These are phyloP conservation scores for Gymnoscopelus microlampas DNA, from an alignment of 2,797 vertebrate species.

Conservation along the genomic window DNA sequence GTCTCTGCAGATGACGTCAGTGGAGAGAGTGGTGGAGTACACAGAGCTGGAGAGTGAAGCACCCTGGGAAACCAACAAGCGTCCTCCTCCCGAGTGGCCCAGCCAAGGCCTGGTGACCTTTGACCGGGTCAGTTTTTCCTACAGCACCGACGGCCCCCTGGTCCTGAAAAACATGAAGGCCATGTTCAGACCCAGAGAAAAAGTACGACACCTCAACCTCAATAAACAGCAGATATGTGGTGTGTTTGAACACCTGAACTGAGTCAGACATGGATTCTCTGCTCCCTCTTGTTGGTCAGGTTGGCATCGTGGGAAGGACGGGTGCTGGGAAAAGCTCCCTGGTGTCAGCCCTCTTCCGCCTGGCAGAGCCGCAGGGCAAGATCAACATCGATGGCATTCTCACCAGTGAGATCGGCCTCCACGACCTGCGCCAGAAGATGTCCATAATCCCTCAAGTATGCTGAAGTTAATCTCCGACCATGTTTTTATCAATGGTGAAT, in stretches of 20 bases:
- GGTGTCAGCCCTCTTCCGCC: constrained; percentile 91
- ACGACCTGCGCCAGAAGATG: constrained; percentile 92
- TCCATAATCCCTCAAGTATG: constrained; percentile 95
- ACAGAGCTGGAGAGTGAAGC: constrained; percentile 93
- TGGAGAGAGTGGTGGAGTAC: constrained; percentile 94
- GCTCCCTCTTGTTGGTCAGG: constrained; percentile 63
- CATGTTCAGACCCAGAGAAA: constrained; percentile 88
- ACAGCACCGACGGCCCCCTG: constrained; percentile 86
- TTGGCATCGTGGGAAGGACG: constrained; percentile 92
- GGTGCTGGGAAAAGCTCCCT: constrained; percentile 95
- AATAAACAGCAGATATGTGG: too few species aligned
- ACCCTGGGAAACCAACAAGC: constrained; percentile 87
- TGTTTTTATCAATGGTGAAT: not conserved
- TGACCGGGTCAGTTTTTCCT: constrained; percentile 91
- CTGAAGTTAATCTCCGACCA: not conserved
- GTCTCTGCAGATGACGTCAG: constrained; percentile 87
- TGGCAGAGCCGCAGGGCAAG: constrained; percentile 90
- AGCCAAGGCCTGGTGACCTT: constrained; percentile 87
- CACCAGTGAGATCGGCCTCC: constrained; percentile 92
- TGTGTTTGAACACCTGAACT: too few species aligned
- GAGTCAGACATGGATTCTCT: not conserved
- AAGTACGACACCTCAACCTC: constrained; percentile 74
- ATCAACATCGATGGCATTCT: constrained; percentile 91
- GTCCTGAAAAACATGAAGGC: constrained; percentile 90
- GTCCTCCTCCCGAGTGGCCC: constrained; percentile 88